phyloP scores from a whole-genome alignment of 2,113 vertebrate species.

The Tragelaphus buxtoni region DNA sequence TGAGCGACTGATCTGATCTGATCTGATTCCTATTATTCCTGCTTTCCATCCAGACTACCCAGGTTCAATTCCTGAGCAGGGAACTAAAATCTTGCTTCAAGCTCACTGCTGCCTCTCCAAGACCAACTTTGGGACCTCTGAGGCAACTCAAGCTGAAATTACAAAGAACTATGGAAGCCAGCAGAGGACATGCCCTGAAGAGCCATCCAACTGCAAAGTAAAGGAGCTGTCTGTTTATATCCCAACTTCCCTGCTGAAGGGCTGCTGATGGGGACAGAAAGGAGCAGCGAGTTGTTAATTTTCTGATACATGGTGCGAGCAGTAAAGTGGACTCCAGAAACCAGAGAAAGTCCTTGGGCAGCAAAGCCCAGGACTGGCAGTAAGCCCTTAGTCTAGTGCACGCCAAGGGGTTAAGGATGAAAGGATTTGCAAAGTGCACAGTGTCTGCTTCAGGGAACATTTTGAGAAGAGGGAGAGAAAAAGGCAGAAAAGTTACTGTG shows the following conservation, averaged over 20 bases:
- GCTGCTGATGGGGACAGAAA: not conserved
- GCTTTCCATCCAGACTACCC: not conserved
- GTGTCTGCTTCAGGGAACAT: not conserved
- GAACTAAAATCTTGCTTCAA: not conserved
- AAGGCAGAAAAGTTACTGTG: not conserved
- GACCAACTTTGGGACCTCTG: not conserved
- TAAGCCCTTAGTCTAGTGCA: not conserved
- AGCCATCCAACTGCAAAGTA: not conserved
- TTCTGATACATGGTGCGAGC: too few species aligned
- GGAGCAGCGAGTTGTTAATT: not conserved
- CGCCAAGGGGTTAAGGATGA: not conserved
- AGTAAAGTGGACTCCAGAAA: not conserved
- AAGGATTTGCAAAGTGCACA: not conserved
- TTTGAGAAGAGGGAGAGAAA: not conserved
- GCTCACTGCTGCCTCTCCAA: not conserved
- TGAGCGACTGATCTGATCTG: too few species aligned
- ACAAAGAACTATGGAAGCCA: not conserved
- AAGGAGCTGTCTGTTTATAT: not conserved
- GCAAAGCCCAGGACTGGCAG: not conserved
- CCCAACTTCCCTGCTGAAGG: not conserved
- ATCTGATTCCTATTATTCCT: too few species aligned
- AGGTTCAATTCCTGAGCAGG: not conserved
- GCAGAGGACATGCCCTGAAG: fast-evolving
- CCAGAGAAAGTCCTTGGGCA: not conserved
- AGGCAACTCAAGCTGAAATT: not conserved